Conservation (phyloP, 2,888 invertebrate species). For the Zelleria hepariella region DNA sequence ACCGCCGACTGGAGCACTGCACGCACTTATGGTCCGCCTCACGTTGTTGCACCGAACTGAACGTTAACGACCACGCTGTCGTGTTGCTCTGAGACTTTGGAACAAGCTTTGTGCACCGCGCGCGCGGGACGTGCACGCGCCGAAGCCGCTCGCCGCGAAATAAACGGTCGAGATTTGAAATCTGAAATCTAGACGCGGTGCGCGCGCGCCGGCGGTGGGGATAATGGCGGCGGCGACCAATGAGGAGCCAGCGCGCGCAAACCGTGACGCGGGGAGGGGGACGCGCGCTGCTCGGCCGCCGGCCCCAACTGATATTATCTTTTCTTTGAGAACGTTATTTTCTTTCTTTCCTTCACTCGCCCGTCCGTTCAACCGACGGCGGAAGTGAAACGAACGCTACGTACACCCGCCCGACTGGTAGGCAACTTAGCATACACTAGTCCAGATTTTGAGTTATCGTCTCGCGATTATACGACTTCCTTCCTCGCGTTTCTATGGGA, state of each 20-base stretch:
- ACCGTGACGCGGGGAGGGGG: slow-evolving; percentile 32
- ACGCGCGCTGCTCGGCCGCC: slow-evolving; percentile 9
- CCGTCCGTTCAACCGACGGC: slow-evolving; percentile 64
- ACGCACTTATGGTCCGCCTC: slow-evolving; percentile 62
- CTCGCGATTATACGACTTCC: background rate
- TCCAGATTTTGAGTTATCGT: slow-evolving; percentile 1
- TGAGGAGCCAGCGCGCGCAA: slow-evolving; percentile 45
- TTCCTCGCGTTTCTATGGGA: background rate
- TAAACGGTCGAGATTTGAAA: slow-evolving; percentile 73
- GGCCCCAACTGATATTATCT: slow-evolving; percentile 49
- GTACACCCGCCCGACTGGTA: slow-evolving; percentile 22
- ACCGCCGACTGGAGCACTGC: slow-evolving; percentile 33
- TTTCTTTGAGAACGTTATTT: slow-evolving; percentile 64
- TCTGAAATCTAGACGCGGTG: slow-evolving; percentile 67
- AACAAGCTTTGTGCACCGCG: slow-evolving; percentile 17
- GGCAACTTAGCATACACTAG: background rate
- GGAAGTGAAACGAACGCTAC: slow-evolving; percentile 68
- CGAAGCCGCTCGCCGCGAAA: slow-evolving; percentile 58
- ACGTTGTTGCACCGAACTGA: slow-evolving; percentile 60
- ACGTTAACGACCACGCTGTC: slow-evolving; percentile 56
- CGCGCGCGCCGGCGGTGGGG: slow-evolving; percentile 44
- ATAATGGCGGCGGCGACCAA: slow-evolving; percentile 37
- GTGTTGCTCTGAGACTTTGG: slow-evolving; percentile 21
- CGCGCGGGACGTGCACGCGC: slow-evolving; percentile 34
- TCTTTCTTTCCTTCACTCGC: slow-evolving; percentile 58